phyloP scores from a whole-genome alignment of 1,140 invertebrate genomes.

The Zaprionus ornatus region DNA sequence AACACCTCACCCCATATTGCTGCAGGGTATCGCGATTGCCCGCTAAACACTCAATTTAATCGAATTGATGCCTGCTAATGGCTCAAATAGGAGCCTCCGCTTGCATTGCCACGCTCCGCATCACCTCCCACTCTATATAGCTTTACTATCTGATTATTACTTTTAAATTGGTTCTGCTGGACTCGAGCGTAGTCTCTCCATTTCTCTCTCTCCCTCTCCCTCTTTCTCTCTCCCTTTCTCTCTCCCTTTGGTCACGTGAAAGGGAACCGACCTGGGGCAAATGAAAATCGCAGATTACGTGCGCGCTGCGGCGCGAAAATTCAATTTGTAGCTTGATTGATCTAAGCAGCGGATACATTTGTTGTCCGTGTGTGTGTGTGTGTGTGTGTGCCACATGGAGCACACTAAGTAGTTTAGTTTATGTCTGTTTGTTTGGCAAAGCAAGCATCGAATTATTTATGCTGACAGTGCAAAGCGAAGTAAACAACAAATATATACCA shows the following conservation, averaged over 20 bases:
- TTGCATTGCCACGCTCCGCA: neutral
- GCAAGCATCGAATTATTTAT: neutral
- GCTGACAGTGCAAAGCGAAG: neutral
- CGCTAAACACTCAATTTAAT: neutral
- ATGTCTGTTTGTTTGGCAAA: no score
- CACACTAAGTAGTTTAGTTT: no score
- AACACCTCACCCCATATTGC: neutral
- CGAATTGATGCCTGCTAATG: neutral
- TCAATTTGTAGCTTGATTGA: slow-evolving; percentile 43
- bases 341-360: slow-evolving; percentile 1
- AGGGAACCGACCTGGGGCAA: neutral
- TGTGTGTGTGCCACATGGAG: neutral
- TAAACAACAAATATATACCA: neutral
- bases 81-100: neutral
- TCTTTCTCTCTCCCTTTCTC: neutral
- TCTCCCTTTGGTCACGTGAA: slow-evolving; percentile 14
- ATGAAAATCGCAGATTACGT: slow-evolving; percentile 14
- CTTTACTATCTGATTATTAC: neutral
- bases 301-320: slow-evolving; percentile 47
- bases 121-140: neutral
- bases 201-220: neutral
- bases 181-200: neutral
- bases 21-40: neutral
- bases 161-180: slow-evolving; percentile 1
- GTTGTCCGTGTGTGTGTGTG: neutral